A percentile compares a stretch with the other conserved stretches of the same genome.
Conservation (phyloP, 2,797 vertebrate species). For the Triplophysa yarkandensis region DNA sequence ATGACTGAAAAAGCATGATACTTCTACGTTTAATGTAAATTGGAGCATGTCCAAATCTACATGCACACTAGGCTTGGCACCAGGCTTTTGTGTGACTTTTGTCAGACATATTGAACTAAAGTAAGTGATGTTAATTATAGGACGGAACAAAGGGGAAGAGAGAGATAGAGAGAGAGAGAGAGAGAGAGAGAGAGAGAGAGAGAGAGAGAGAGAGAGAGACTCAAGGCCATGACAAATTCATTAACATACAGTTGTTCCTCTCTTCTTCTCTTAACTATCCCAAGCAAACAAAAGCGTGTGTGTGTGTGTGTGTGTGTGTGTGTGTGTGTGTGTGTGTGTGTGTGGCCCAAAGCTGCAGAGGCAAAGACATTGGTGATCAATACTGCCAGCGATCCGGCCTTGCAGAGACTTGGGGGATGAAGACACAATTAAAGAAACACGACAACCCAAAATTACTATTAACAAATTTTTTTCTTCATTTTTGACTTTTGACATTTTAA, state of each 20-base stretch:
- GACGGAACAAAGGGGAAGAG: slow-evolving; percentile 74
- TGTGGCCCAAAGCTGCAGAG: slow-evolving; percentile 78
- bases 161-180: slow-evolving; percentile 57
- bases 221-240: slow-evolving; percentile 58
- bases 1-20: no score
- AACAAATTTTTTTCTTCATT: slow-evolving; percentile 57
- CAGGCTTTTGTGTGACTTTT: slow-evolving; percentile 77
- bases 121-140: slow-evolving; percentile 84
- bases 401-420: slow-evolving; percentile 67
- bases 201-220: slow-evolving; percentile 40
- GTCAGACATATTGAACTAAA: slow-evolving; percentile 76
- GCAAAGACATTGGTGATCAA: slow-evolving; percentile 81
- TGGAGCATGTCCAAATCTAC: no score
- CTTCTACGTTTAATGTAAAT: no score
- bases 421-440: slow-evolving; percentile 69
- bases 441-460: slow-evolving; percentile 63
- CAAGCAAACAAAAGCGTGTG: slow-evolving; percentile 54
- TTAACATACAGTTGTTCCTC: slow-evolving; percentile 55
- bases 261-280: slow-evolving; percentile 52
- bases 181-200: slow-evolving; percentile 41
- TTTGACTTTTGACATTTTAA: not conserved
- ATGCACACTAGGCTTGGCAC: slow-evolving; percentile 56
- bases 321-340: slow-evolving; percentile 50
- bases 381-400: slow-evolving; percentile 67
- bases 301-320: slow-evolving; percentile 52